A percentile compares a stretch with the other conserved stretches of the same genome.
Evolutionary conservation across 2,113 vertebrate genomes (phyloP).

Genomic region (Ceuthmochares aereus): DNA sequence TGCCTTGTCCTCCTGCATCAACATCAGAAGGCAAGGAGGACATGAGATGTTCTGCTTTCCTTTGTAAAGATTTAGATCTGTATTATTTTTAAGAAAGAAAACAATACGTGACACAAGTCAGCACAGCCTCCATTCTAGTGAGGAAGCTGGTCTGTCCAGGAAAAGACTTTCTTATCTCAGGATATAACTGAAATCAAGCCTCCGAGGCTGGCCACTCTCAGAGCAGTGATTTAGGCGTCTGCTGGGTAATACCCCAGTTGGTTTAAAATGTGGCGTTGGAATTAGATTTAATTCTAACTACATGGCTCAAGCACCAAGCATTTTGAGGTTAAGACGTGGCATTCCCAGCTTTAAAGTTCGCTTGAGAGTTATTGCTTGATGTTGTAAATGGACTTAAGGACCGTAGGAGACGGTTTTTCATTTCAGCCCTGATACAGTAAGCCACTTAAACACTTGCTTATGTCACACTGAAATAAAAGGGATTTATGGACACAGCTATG

Average conservation of each 20-base stretch:
- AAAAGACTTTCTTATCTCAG: constrained; percentile 65
- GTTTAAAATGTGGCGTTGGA: neutral
- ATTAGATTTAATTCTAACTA: constrained; percentile 35
- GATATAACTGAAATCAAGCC: constrained; percentile 47
- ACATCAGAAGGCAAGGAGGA: neutral
- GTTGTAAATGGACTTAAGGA: constrained; percentile 58
- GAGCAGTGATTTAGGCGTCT: neutral
- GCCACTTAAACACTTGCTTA: constrained; percentile 65
- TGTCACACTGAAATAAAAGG: constrained; percentile 70
- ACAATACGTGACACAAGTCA: constrained; percentile 60
- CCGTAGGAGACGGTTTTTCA: constrained; percentile 51
- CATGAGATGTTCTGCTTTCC: neutral
- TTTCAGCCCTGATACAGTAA: constrained; percentile 62
- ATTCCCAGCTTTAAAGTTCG: neutral
- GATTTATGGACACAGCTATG: constrained; percentile 49
- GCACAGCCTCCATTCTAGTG: neutral
- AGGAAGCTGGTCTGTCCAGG: constrained; percentile 28
- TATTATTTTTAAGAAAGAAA: constrained; percentile 60
- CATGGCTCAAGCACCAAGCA: neutral
- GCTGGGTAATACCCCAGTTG: neutral
- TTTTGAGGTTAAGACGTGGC: neutral
- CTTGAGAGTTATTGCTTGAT: constrained; percentile 45
- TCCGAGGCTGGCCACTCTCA: accelerated
- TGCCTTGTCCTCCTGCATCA: neutral
- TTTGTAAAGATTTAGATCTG: constrained; percentile 41